phyloP scores from a whole-genome alignment of 2,888 invertebrate genomes.

The Agrotis segetum region DNA sequence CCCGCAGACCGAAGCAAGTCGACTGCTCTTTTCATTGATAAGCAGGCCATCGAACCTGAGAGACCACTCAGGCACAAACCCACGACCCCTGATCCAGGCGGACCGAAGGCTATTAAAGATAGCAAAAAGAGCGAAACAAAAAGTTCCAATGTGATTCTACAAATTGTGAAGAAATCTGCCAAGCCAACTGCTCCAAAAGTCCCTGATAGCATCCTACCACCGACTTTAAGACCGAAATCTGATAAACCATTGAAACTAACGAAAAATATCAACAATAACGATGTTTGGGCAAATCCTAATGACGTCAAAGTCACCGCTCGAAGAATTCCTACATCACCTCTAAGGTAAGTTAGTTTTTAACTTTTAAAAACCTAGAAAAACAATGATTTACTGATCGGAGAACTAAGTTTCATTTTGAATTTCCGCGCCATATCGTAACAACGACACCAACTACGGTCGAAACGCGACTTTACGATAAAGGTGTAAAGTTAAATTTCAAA shows the following conservation, averaged over 20 bases:
- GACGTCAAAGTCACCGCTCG: constrained; percentile 73
- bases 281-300: constrained; percentile 83
- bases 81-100: constrained; percentile 76
- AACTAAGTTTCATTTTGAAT: constrained; percentile 58
- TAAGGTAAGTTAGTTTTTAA: constrained; percentile 76
- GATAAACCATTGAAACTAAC: constrained; percentile 79
- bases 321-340: constrained; percentile 68
- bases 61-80: constrained; percentile 77
- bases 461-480: constrained; percentile 32
- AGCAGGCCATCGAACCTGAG: constrained; percentile 73
- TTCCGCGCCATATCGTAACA: constrained; percentile 66
- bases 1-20: constrained; percentile 74
- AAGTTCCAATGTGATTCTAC: constrained; percentile 80
- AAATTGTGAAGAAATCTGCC: constrained; percentile 83
- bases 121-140: constrained; percentile 75
- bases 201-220: constrained; percentile 79
- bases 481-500: constrained; percentile 59
- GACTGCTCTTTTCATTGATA: constrained; percentile 73
- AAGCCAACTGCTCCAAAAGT: constrained; percentile 69
- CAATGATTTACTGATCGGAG: constrained; percentile 21
- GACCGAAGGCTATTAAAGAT: constrained; percentile 69
- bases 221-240: constrained; percentile 80
- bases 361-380: neutral
- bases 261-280: constrained; percentile 87
- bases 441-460: constrained; percentile 36